Base-by-base conservation (phyloP, 2,888 invertebrate species). In the Drosophila fulvimacula region DNA sequence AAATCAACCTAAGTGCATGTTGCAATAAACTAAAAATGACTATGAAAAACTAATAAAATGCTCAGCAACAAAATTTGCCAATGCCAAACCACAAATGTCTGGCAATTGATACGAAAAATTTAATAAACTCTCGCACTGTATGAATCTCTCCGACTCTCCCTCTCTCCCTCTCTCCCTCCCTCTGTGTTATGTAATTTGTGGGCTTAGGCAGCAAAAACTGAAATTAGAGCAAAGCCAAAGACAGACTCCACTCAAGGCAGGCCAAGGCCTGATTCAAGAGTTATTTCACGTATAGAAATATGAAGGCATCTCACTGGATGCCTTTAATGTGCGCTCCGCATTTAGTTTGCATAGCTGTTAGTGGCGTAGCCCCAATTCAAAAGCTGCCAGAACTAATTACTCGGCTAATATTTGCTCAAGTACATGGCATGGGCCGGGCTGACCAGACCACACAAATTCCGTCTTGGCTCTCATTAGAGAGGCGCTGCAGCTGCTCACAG, bases 331-430 rank as follows among this genome's bases (percentile, higher is more conserved):
- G 13, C 32, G 17, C 17, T 2, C 10, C 3, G 30, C 13, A 49
- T 19, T 34, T 6, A 19, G 21, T 38, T 52, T 38, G 38, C 52
- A 52, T 52, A 24, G n/a, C 15, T 19, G 41, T 19, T 19, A 19
- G 41, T 13, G 41, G 41, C 41, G 19, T 24, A 6, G 19, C 27
- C 24, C 32, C 36, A 51, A 21, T 24, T 65, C 55, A 41, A 48
- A 19, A 15, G 73, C 56, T 57, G 41, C 48, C 62, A 38, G 56
- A 73, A 60, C 76, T 84, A 83, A 83, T 83, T 89, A 84, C 68
- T 69, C 38, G 53, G 48, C 70, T 64, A 84, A 89, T 83, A 89
- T 89, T 87, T 84, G 63, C 66, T 30, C 9, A 38, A 46, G 38
- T 34, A 39, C 24, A 21, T 56, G 68, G 74, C 39, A 24, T n/a